Evolutionary conservation across 2,888 invertebrate species (phyloP), one percentile per base, ranked within the genome.

Genomic region (Drosophila picticornis): DNA sequence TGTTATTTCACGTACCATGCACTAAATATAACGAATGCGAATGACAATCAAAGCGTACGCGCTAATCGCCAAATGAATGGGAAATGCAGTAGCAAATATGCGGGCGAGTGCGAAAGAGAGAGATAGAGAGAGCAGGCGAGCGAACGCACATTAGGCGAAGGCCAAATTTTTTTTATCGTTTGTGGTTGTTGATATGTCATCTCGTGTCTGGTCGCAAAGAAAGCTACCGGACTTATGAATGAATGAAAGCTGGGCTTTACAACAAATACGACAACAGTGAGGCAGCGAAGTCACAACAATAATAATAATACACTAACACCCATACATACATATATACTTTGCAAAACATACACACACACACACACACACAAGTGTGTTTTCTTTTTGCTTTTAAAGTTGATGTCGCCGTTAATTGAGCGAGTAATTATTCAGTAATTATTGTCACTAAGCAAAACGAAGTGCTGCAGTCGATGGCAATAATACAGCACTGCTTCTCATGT

Each of bases 1-100:
- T 69, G 68, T 72, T 79, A 76, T 80, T 76, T 76, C 71, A 80
- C 67, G 81, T 79, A 80, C 77, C 69, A 81, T 59, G 73, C 80
- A 80, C 78, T 66, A 68, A 76, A 59, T 63, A 61, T 55, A 79
- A 72, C 73, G 67, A 80, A 73, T 58, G 48, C 62, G 75, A 79
- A 75, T 79, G 79, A 77, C 79, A 77, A 79, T 66, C 79, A 79
- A 77, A 80, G 72, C 67, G 46, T 72, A 68, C 67, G 73, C 67
- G 68, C 75, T 68, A 76, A 80, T 69, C 77, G 64, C 52, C 72
- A 75, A 80, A 76, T 62, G 67, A 72, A 80, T 80, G 81, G 65
- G 61, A 65, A 72, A 68, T 80, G 78, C 76, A 80, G 58, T 64
- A 46, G 62, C 75, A 65, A 64, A 48, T 61, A 61, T 55, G 60